A percentile compares a stretch with the other conserved stretches of the same genome.
Conservation (phyloP, 2,113 vertebrate species). For the Microcebus tavaratra region DNA sequence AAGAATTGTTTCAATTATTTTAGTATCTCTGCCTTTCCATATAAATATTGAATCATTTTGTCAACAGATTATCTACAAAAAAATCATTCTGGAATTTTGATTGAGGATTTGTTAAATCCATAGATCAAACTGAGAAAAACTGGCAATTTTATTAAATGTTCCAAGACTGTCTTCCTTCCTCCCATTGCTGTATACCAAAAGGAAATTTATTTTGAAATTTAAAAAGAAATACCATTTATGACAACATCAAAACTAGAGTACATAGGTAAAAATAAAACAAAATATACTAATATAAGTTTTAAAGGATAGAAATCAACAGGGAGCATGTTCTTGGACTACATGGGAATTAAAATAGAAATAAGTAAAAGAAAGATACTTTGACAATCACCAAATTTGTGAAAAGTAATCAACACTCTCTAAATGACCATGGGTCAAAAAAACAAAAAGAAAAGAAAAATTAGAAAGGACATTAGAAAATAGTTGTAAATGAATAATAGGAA, state of each 20-base stretch:
- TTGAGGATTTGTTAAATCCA: background rate
- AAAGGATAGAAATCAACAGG: background rate
- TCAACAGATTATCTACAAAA: background rate
- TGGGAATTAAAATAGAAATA: background rate
- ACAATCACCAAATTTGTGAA: background rate
- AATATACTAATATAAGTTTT: background rate
- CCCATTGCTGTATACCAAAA: background rate
- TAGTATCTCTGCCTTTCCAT: background rate
- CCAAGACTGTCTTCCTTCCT: background rate
- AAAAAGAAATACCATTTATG: background rate
- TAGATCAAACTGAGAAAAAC: background rate
- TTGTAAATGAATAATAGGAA: background rate
- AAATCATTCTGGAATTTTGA: background rate
- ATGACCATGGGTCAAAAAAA: background rate
- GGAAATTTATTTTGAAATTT: background rate
- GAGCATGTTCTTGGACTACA: background rate
- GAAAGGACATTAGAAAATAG: background rate
- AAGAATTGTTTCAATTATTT: background rate
- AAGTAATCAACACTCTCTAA: background rate
- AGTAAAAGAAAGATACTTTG: background rate
- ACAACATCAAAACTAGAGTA: background rate
- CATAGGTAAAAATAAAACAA: background rate
- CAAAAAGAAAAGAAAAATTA: background rate
- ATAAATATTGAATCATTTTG: background rate
- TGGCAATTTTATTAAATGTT: background rate